Evolutionary conservation across 2,113 vertebrate species (phyloP), one percentile per base, ranked within the genome.

Genomic region (Albula goreensis): DNA sequence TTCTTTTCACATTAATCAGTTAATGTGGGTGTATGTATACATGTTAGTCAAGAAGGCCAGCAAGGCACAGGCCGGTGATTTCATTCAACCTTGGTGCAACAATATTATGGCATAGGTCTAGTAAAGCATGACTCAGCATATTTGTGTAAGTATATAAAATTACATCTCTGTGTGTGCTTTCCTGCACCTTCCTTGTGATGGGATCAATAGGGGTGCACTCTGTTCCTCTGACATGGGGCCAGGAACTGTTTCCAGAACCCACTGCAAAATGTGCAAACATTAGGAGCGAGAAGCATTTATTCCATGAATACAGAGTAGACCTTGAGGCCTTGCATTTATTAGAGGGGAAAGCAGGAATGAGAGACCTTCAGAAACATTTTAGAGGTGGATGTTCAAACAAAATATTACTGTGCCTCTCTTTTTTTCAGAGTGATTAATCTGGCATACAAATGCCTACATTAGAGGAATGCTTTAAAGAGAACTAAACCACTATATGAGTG

Each of bases 201-300:
- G 53, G 80, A 50, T 81, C 80, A 81, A 81, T 81, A 81, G 53
- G 53, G n/a, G 80, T 52, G 15, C 80, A 52, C 80, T 52, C 80
- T 22, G 49, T 52, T 81, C 51, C 50, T 50, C 50, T 81, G 80
- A 52, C 80, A 52, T n/a, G 50, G 10, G 50, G 50, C 19, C 80
- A 52, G 22, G 53, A 2, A 81, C 50, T 53, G 80, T 81, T 81
- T 51, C 49, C 51, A 81, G 80, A 81, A 51, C 15, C 52, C 4
- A 17, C 8, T 53, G 50, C 8, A 19, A 81, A 81, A n/a, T 81
- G 50, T 48, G 22, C 50, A 81, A n/a, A 81, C 3, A 81, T 51
- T 22, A 81, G 50, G 51, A n/a, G 22, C 19, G 80, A 81, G 50
- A 50, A 52, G 80, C 19, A 50, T 80, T 50, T 80, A 19, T 80